These are phyloP conservation scores for Shargacucullia verbasci DNA, from an alignment of 2,888 invertebrate species.

Conservation along the genomic window DNA sequence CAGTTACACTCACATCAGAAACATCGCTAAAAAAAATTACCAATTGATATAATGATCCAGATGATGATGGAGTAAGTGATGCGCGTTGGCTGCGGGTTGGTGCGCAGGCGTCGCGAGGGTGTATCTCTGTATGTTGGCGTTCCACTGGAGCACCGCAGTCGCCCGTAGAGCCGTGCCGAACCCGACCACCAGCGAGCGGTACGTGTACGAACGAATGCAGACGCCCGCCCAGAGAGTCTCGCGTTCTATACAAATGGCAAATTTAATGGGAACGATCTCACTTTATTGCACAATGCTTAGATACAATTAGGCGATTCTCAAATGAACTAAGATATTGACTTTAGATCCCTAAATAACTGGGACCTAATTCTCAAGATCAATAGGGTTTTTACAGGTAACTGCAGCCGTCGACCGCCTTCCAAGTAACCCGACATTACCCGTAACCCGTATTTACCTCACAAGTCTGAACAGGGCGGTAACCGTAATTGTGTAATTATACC, in stretches of 20 bases:
- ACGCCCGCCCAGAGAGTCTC: slow-evolving; percentile 86
- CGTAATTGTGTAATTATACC: too few species aligned
- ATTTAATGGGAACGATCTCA: not conserved
- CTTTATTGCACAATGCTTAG: too few species aligned
- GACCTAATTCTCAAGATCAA: too few species aligned
- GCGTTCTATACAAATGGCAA: slow-evolving; percentile 84
- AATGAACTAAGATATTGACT: too few species aligned
- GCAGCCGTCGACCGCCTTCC: too few species aligned
- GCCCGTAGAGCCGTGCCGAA: slow-evolving; percentile 96
- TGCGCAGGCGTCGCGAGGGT: slow-evolving; percentile 94
- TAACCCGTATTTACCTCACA: too few species aligned
- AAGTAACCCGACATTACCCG: too few species aligned
- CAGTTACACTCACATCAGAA: too few species aligned
- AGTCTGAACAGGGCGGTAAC: too few species aligned
- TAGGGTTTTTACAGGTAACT: too few species aligned
- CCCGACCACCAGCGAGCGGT: slow-evolving; percentile 95
- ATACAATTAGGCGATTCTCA: too few species aligned
- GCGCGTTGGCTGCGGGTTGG: slow-evolving; percentile 95
- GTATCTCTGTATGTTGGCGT: slow-evolving; percentile 92
- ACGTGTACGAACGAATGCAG: slow-evolving; percentile 96
- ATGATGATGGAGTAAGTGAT: slow-evolving; percentile 96
- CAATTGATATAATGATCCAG: slow-evolving; percentile 96
- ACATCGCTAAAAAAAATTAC: slow-evolving; percentile 60
- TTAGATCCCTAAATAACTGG: too few species aligned
- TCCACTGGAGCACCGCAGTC: slow-evolving; percentile 95